phyloP scores from a whole-genome alignment of 2,888 invertebrate species.

The Volucella bombylans region DNA sequence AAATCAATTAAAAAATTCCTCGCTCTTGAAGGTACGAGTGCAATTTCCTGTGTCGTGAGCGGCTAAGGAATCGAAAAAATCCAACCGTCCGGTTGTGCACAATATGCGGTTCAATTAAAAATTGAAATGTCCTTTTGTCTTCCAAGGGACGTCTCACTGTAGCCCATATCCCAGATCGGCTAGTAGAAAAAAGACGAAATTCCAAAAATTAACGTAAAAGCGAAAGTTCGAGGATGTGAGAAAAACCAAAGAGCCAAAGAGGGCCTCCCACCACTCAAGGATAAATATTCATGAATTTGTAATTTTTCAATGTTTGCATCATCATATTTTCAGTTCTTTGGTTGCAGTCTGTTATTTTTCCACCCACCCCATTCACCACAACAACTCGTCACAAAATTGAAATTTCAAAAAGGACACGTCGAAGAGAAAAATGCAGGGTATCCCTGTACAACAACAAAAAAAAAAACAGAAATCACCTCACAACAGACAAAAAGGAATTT shows the following conservation, averaged over 20 bases:
- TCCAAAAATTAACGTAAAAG: slow-evolving; percentile 58
- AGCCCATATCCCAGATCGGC: slow-evolving; percentile 21
- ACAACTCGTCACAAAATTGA: slow-evolving; percentile 49
- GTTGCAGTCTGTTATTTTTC: slow-evolving; percentile 26
- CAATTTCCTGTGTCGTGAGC: background rate
- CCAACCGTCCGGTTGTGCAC: slow-evolving; percentile 14
- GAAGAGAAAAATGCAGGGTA: slow-evolving; percentile 16
- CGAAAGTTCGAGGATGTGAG: slow-evolving; percentile 38
- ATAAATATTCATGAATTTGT: slow-evolving; percentile 71
- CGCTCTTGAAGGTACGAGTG: background rate
- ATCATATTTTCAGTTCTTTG: slow-evolving; percentile 50
- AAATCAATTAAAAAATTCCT: slow-evolving; percentile 36
- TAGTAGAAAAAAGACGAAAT: slow-evolving; percentile 10
- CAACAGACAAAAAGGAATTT: slow-evolving; percentile 21
- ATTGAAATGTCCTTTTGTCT: slow-evolving; percentile 63
- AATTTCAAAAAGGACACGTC: slow-evolving; percentile 43
- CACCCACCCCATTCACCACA: slow-evolving; percentile 30
- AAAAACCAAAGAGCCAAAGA: slow-evolving; percentile 1
- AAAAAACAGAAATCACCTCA: too few species aligned
- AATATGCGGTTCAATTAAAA: slow-evolving; percentile 62
- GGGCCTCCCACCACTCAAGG: background rate
- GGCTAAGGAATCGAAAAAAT: background rate
- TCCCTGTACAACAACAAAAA: background rate
- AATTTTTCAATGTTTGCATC: slow-evolving; percentile 69
- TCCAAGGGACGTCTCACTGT: slow-evolving; percentile 23